Evolutionary conservation across 2,888 invertebrate genomes (phyloP).

Genomic region (Mythimna ferrago): DNA sequence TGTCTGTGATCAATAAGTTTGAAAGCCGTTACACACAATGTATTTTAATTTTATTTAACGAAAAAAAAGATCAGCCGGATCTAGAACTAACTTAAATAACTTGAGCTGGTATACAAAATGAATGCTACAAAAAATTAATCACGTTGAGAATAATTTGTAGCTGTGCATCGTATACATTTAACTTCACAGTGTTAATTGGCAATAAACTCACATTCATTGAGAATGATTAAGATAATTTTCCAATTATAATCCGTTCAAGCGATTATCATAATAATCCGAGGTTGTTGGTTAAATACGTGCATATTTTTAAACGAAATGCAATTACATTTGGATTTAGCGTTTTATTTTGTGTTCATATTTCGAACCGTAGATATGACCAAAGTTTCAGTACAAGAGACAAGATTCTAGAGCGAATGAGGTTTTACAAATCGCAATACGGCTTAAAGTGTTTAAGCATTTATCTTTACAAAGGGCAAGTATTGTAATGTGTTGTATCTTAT

Average conservation of each 20-base stretch:
- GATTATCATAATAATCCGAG: constrained; percentile 44
- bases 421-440: constrained; percentile 17
- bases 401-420: constrained; percentile 25
- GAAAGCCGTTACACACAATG: constrained; percentile 46
- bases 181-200: constrained; percentile 51
- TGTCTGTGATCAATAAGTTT: constrained; percentile 21
- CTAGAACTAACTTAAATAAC: neutral
- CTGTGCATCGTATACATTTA: constrained; percentile 16
- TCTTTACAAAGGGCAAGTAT: constrained; percentile 37
- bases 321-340: constrained; percentile 17
- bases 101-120: constrained; percentile 8
- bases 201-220: constrained; percentile 49
- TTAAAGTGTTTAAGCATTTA: constrained; percentile 28
- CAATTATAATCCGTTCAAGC: constrained; percentile 58
- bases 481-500: constrained; percentile 47
- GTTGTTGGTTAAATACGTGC: constrained; percentile 35
- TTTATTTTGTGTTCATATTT: constrained; percentile 25
- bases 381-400: constrained; percentile 6
- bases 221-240: constrained; percentile 57
- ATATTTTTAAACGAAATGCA: constrained; percentile 42
- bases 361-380: constrained; percentile 7
- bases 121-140: constrained; percentile 23
- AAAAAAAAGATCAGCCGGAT: neutral
- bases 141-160: constrained; percentile 33
- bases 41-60: constrained; percentile 28